Base-by-base conservation (phyloP, 2,888 invertebrate genomes). In the Graphium colonna region DNA sequence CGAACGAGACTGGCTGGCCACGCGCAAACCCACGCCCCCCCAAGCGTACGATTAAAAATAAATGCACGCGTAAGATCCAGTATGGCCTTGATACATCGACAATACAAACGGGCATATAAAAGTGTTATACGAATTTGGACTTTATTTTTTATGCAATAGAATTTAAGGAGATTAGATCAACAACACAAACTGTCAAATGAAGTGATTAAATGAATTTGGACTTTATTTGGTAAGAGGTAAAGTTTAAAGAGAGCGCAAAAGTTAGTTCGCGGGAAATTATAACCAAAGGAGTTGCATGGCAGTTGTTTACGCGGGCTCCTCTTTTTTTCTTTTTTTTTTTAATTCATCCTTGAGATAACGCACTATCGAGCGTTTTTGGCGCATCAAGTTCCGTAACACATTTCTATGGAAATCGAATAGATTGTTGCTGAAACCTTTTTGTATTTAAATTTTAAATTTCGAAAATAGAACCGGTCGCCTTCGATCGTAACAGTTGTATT, bases 301-400 rank as follows among this genome's bases (percentile, higher is more conserved):
- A 75, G 72, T 69, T 78, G 75, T 78, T 77, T 74, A 72, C 73
- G 56, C 48, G 59, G 70, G 67, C 71, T 53, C 48, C 48, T 61
- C 61, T 58, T 69, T 71, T 21, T 21, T 21, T 5, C 21, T n/a
- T n/a, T n/a, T n/a, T n/a, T n/a, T n/a, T 72, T 72, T 69, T 64
- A 65, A 73, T 73, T 71, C 69, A 74, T 71, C 72, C 77, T 73
- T 70, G 72, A 70, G 75, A 78, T 78, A 79, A 61, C 57, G 53
- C 51, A 65, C 62, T 75, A 76, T 74, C 71, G 65, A 57, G 55
- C 52, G 39, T 50, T 60, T 63, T 49, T 61, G 59, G 62, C 56
- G 54, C 57, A 44, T 50, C 28, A 40, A 38, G 43, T 47, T 53
- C 16, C 58, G 56, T 57, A 45, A 41, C 55, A 45, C 44, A 52